phyloP scores from a whole-genome alignment of 2,888 invertebrate genomes.

The Lithophane leautieri region DNA sequence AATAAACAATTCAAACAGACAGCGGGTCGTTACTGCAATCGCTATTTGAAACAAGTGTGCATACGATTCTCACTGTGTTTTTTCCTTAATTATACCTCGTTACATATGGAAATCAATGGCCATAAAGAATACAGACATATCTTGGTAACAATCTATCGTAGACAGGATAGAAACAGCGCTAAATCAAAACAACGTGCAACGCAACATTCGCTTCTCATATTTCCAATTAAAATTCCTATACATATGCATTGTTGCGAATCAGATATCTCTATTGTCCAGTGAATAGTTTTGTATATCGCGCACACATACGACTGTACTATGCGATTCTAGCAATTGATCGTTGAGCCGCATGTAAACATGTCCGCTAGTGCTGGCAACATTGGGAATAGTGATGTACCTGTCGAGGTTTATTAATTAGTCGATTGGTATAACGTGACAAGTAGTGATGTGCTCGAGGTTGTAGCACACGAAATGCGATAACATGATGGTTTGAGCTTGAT shows the following conservation, averaged over 20 bases:
- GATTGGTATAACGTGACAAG: conserved; percentile 36
- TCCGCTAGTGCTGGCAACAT: conserved; percentile 49
- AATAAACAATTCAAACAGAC: conserved; percentile 53
- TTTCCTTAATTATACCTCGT: conserved; percentile 72
- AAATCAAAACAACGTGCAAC: conserved; percentile 75
- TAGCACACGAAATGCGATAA: conserved; percentile 1
- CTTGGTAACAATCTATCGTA: conserved; percentile 73
- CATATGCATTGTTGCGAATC: conserved; percentile 86
- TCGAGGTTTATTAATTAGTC: conserved; percentile 53
- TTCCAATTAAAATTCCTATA: conserved; percentile 89
- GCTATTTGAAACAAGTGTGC: conserved; percentile 55
- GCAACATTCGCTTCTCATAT: conserved; percentile 82
- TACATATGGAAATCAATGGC: conserved; percentile 77
- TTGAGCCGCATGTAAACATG: conserved; percentile 76
- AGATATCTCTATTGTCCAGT: conserved; percentile 87
- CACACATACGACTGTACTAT: conserved; percentile 74
- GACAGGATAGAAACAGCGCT: conserved; percentile 76
- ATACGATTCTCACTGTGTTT: conserved; percentile 69
- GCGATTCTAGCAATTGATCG: conserved; percentile 82
- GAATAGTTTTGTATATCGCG: conserved; percentile 80
- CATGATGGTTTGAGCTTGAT: background rate
- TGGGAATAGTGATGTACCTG: conserved; percentile 58
- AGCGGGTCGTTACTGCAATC: conserved; percentile 58
- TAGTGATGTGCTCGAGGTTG: conserved; percentile 18
- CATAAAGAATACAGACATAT: conserved; percentile 74